Evolutionary conservation across 2,888 invertebrate species (phyloP).

Genomic region (Chloroclysta siterata): DNA sequence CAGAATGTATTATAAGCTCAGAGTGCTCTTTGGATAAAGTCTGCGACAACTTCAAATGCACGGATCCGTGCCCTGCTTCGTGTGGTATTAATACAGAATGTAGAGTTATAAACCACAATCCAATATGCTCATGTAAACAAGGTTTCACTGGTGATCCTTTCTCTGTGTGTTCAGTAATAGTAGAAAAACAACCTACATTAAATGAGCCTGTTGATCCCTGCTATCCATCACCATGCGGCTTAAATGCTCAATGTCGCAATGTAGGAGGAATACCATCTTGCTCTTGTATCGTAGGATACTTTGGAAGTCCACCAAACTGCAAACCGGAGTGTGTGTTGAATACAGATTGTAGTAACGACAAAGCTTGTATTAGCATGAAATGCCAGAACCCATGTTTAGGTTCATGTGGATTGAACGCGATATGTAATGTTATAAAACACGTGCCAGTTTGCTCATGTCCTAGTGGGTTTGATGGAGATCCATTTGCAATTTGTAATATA

Average conservation of each 20-base stretch:
- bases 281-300: slow-evolving; percentile 86
- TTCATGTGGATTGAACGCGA: slow-evolving; percentile 89
- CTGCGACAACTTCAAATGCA: slow-evolving; percentile 89
- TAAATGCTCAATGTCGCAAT: slow-evolving; percentile 87
- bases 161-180: slow-evolving; percentile 71
- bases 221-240: slow-evolving; percentile 91
- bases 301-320: slow-evolving; percentile 90
- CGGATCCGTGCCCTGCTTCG: slow-evolving; percentile 88
- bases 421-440: slow-evolving; percentile 91
- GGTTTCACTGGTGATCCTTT: slow-evolving; percentile 88
- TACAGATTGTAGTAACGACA: slow-evolving; percentile 89
- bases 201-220: slow-evolving; percentile 85
- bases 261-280: slow-evolving; percentile 86
- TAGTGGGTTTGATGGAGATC: slow-evolving; percentile 88
- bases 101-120: slow-evolving; percentile 89
- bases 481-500: slow-evolving; percentile 88
- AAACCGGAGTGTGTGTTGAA: slow-evolving; percentile 90
- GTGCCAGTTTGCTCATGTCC: slow-evolving; percentile 89
- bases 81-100: slow-evolving; percentile 90
- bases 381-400: slow-evolving; percentile 92
- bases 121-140: slow-evolving; percentile 87
- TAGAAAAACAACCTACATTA: slow-evolving; percentile 59
- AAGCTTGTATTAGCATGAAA: slow-evolving; percentile 90
- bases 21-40: slow-evolving; percentile 87
- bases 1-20: slow-evolving; percentile 88